These are phyloP conservation scores for Epinephelus malabaricus DNA, from an alignment of 2,797 vertebrate species.

Conservation along the genomic window DNA sequence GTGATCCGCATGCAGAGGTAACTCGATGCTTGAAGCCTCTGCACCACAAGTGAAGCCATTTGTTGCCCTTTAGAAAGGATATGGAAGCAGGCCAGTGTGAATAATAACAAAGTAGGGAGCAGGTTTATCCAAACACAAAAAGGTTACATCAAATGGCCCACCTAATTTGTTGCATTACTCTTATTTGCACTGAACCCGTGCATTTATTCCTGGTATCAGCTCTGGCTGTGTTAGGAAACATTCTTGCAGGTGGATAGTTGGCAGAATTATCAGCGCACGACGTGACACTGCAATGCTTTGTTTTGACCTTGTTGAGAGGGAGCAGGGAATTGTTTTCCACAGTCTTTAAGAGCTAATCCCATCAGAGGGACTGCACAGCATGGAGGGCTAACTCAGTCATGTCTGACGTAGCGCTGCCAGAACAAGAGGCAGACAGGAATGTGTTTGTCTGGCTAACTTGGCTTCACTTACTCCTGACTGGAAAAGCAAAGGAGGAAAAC, in stretches of 20 bases:
- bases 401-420: slow-evolving; percentile 72
- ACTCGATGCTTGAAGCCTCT: slow-evolving; percentile 61
- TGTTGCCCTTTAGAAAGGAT: slow-evolving; percentile 69
- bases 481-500: slow-evolving; percentile 60
- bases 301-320: slow-evolving; percentile 73
- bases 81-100: slow-evolving; percentile 60
- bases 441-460: slow-evolving; percentile 78
- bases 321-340: slow-evolving; percentile 76
- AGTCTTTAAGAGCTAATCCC: slow-evolving; percentile 81
- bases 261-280: slow-evolving; percentile 61
- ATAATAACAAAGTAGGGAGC: slow-evolving; percentile 47
- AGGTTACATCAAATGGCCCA: slow-evolving; percentile 61
- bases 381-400: slow-evolving; percentile 73
- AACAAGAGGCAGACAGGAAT: slow-evolving; percentile 79
- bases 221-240: slow-evolving; percentile 41
- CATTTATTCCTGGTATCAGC: slow-evolving; percentile 38
- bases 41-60: slow-evolving; percentile 61
- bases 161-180: slow-evolving; percentile 43
- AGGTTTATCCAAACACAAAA: slow-evolving; percentile 57
- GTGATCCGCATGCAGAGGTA: slow-evolving; percentile 54
- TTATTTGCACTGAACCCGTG: slow-evolving; percentile 39
- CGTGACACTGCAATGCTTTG: slow-evolving; percentile 60
- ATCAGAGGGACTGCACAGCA: slow-evolving; percentile 71
- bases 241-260: slow-evolving; percentile 57
- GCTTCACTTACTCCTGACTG: slow-evolving; percentile 65